phyloP scores from a whole-genome alignment of 2,797 vertebrate genomes.

The Gephyroberyx darwinii region DNA sequence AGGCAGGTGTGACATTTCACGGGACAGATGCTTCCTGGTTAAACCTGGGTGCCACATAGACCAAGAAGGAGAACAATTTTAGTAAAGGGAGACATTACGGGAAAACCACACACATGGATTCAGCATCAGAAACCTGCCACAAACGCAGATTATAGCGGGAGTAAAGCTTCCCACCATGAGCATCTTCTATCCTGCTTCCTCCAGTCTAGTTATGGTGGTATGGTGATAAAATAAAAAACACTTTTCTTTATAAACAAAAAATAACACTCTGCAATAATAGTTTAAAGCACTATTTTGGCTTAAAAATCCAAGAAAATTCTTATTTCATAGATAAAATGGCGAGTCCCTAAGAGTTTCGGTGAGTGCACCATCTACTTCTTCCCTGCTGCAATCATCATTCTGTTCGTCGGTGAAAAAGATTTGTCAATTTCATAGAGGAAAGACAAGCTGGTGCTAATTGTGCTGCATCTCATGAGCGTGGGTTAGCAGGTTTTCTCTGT shows the following conservation, averaged over 20 bases:
- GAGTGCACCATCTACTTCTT: too few relatives aligned
- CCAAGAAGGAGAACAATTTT: constrained; percentile 2
- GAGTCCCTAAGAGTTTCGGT: too few relatives aligned
- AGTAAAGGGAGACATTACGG: constrained; percentile 22
- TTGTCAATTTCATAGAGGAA: background rate
- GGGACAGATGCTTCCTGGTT: constrained; percentile 14
- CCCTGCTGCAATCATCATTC: too few relatives aligned
- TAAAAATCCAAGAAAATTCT: too few relatives aligned
- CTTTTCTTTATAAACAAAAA: too few relatives aligned
- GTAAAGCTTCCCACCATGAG: constrained; percentile 39
- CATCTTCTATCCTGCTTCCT: constrained; percentile 18
- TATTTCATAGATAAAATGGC: too few relatives aligned
- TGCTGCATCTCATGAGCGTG: background rate
- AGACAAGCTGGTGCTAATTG: background rate
- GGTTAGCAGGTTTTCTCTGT: background rate
- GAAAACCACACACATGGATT: constrained; percentile 25
- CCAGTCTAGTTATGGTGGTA: background rate
- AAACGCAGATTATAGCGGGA: constrained; percentile 30
- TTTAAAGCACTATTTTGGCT: too few relatives aligned
- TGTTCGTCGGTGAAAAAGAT: too few relatives aligned
- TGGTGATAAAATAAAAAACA: background rate
- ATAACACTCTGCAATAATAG: too few relatives aligned
- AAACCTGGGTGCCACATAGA: constrained; percentile 1
- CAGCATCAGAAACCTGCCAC: constrained; percentile 33
- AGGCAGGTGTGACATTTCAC: constrained; percentile 16